These are phyloP conservation scores for Drosophila tanythrix DNA, from an alignment of 2,888 invertebrate genomes.

Conservation along the genomic window DNA sequence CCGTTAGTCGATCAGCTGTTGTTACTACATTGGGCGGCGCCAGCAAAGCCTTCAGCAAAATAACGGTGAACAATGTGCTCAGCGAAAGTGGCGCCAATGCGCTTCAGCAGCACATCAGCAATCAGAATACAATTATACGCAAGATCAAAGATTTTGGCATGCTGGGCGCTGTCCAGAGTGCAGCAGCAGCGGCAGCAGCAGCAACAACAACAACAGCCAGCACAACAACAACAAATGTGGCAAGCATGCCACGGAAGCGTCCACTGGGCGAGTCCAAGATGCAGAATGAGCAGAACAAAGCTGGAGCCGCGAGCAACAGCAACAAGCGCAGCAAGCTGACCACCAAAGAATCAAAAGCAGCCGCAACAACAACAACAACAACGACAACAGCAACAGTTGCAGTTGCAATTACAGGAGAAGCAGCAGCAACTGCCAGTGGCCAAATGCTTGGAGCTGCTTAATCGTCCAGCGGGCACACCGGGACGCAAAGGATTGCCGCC, in stretches of 20 bases:
- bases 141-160: slow-evolving; percentile 84
- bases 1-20: slow-evolving; percentile 42
- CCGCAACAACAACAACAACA: slow-evolving; percentile 1
- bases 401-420: slow-evolving; percentile 16
- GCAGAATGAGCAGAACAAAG: slow-evolving; percentile 49
- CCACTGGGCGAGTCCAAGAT: slow-evolving; percentile 57
- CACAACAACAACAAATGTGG: not conserved
- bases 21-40: slow-evolving; percentile 48
- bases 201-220: slow-evolving; percentile 9
- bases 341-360: slow-evolving; percentile 39
- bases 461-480: slow-evolving; percentile 68
- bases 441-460: slow-evolving; percentile 11
- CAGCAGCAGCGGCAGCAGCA: slow-evolving; percentile 29
- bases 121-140: slow-evolving; percentile 82
- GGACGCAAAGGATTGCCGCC: slow-evolving; percentile 86
- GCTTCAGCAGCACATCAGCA: slow-evolving; percentile 71
- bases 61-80: slow-evolving; percentile 82
- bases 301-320: not conserved
- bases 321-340: slow-evolving; percentile 61
- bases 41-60: slow-evolving; percentile 82
- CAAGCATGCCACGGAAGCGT: slow-evolving; percentile 61
- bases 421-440: slow-evolving; percentile 42
- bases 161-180: slow-evolving; percentile 70
- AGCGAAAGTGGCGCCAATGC: slow-evolving; percentile 79
- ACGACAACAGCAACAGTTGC: slow-evolving; percentile 41